Percentiles rank a stretch among this genome's conserved stretches.
These are phyloP conservation scores for Ambastaia sidthimunki DNA, from an alignment of 2,797 vertebrate genomes.

Conservation along the genomic window DNA sequence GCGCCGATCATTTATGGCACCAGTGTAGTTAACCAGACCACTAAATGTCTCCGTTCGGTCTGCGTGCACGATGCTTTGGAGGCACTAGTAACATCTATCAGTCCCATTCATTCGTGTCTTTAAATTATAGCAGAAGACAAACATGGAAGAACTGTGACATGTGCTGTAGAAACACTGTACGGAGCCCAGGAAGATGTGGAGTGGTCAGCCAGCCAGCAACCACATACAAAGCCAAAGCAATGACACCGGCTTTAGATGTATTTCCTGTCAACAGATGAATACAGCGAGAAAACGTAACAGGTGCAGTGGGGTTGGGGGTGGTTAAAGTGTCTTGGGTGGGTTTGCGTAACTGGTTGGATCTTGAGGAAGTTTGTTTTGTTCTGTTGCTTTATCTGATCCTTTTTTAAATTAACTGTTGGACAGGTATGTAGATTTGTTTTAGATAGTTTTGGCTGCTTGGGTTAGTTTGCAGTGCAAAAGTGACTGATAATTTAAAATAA, in stretches of 20 bases:
- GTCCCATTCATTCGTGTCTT: background rate
- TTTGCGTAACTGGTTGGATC: background rate
- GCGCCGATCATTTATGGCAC: constrained; percentile 3
- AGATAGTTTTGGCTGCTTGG: background rate
- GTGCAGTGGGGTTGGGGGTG: background rate
- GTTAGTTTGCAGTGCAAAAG: background rate
- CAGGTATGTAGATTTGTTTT: background rate
- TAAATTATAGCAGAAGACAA: background rate
- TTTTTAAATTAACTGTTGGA: background rate
- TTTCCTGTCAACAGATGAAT: background rate
- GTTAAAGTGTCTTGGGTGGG: too few species aligned
- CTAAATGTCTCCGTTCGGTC: background rate
- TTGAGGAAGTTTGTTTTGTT: background rate
- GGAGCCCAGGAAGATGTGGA: constrained; percentile 17
- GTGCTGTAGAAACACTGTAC: background rate
- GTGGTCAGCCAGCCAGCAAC: background rate
- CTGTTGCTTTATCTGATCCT: background rate
- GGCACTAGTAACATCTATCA: background rate
- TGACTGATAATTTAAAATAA: too few species aligned
- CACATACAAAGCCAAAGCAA: constrained; percentile 1
- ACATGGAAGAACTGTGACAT: constrained; percentile 13
- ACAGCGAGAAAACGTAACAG: constrained; percentile 18
- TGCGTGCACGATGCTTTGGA: background rate
- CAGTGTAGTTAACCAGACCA: constrained; percentile 21
- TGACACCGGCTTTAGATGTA: constrained; percentile 11